Conservation (phyloP, 2,113 vertebrate genomes). For the Paramisgurnus dabryanus region DNA sequence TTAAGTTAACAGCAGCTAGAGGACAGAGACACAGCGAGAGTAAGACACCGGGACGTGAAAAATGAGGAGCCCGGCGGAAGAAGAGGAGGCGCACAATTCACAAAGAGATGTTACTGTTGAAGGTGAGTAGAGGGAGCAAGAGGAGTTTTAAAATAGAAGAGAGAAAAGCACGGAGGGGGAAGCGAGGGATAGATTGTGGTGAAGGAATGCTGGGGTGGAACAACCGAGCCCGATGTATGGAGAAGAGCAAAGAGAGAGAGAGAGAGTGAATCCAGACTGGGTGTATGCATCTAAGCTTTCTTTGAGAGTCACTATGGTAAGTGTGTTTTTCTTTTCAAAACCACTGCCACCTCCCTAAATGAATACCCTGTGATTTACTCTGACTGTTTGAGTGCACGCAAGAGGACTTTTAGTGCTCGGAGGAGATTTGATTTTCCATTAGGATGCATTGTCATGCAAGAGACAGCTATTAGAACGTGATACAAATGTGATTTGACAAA, state of each 20-base stretch:
- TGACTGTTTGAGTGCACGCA: slow-evolving; percentile 3
- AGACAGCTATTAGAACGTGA: slow-evolving; percentile 56
- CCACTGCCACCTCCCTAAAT: slow-evolving; percentile 15
- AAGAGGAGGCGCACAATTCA: slow-evolving; percentile 47
- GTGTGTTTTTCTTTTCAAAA: slow-evolving; percentile 40
- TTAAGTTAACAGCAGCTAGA: slow-evolving; percentile 63
- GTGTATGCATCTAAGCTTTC: slow-evolving; percentile 54
- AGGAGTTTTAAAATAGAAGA: slow-evolving; percentile 56
- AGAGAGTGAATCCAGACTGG: slow-evolving; percentile 59
- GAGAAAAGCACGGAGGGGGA: slow-evolving; percentile 35
- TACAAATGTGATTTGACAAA: slow-evolving; percentile 64
- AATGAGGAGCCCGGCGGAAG: slow-evolving; percentile 36
- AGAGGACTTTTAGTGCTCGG: slow-evolving; percentile 13
- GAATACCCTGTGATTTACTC: slow-evolving; percentile 20
- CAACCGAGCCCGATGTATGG: slow-evolving; percentile 45
- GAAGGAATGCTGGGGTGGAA: slow-evolving; percentile 57
- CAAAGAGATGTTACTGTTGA: slow-evolving; percentile 42
- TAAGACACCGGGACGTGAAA: slow-evolving; percentile 23
- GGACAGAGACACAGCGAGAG: slow-evolving; percentile 52
- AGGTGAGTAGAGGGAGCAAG: slow-evolving; percentile 43
- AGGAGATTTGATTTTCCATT: slow-evolving; percentile 30
- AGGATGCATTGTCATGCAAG: slow-evolving; percentile 56
- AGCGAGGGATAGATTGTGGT: slow-evolving; percentile 39
- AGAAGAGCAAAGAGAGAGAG: slow-evolving; percentile 28
- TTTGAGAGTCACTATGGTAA: slow-evolving; percentile 42